Percentiles rank a stretch among this genome's conserved stretches.
phyloP scores from a whole-genome alignment of 2,888 invertebrate genomes.

The Ophion ellenae region DNA sequence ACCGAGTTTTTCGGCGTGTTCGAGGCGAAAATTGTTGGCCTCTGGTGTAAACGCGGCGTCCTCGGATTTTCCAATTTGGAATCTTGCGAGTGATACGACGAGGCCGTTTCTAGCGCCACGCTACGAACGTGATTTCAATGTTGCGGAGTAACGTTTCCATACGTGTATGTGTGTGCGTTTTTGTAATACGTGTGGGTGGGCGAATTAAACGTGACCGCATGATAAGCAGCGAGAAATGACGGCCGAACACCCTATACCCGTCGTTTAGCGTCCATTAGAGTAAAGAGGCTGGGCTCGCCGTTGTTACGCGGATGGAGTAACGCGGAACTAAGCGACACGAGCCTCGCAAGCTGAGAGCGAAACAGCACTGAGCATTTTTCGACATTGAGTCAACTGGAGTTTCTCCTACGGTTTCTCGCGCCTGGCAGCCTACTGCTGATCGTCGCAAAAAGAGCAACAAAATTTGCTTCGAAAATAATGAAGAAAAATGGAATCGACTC shows the following conservation, averaged over 20 bases:
- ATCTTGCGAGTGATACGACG: too few relatives aligned
- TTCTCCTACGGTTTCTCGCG: neutral
- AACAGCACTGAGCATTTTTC: neutral
- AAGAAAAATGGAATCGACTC: too few relatives aligned
- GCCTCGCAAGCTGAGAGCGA: slow-evolving; percentile 27
- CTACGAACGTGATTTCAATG: too few relatives aligned
- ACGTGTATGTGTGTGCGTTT: neutral
- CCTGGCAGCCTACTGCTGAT: too few relatives aligned
- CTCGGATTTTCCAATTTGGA: too few relatives aligned
- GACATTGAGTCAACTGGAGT: neutral
- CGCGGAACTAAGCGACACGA: slow-evolving; percentile 30
- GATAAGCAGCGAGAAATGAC: slow-evolving; percentile 34
- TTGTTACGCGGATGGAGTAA: slow-evolving; percentile 43
- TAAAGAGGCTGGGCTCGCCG: slow-evolving; percentile 35
- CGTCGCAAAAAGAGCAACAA: neutral
- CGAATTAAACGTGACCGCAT: neutral
- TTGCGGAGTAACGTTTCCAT: neutral
- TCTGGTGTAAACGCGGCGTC: too few relatives aligned
- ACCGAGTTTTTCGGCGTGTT: too few relatives aligned
- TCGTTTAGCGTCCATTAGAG: slow-evolving; percentile 66
- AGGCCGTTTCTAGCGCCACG: too few relatives aligned
- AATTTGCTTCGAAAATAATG: neutral
- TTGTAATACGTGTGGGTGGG: neutral
- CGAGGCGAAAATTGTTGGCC: too few relatives aligned
- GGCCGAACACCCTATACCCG: slow-evolving; percentile 55